These are phyloP conservation scores for Rhadina sibilatrix DNA, from an alignment of 2,113 vertebrate genomes.

Conservation along the genomic window DNA sequence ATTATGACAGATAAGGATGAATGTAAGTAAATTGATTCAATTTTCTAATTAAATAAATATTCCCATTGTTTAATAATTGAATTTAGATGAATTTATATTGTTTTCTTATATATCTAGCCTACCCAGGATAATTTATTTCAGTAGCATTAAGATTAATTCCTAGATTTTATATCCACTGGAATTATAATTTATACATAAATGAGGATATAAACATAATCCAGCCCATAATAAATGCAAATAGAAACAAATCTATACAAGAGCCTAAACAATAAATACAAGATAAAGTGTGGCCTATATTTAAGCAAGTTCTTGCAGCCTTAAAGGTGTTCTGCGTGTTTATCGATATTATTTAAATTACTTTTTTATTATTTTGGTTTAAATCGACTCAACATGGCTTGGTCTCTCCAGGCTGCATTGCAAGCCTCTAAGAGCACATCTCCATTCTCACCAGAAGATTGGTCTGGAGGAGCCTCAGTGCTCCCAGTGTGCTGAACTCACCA, in stretches of 20 bases:
- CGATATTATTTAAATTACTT: background rate
- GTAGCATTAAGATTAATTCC: background rate
- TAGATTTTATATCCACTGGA: background rate
- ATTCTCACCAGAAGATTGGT: background rate
- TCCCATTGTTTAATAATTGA: conserved; percentile 1
- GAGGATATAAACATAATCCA: background rate
- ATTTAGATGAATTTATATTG: conserved; percentile 32
- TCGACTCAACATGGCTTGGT: background rate
- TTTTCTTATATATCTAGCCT: conserved; percentile 6
- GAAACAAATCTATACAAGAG: background rate
- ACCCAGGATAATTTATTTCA: conserved; percentile 7
- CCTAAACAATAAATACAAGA: background rate
- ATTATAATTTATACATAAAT: background rate
- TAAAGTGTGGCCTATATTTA: background rate
- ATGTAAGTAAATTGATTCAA: conserved; percentile 8
- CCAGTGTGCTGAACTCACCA: background rate
- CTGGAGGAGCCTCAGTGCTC: background rate
- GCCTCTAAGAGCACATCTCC: rapidly evolving
- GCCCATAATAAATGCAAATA: background rate
- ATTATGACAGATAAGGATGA: conserved; percentile 6
- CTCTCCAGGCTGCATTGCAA: background rate
- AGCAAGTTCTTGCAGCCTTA: background rate
- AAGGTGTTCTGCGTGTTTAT: background rate
- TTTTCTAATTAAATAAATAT: conserved; percentile 42
- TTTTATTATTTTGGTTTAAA: background rate